Base-by-base conservation (phyloP, 2,797 vertebrate species). In the Tolypeutes matacus region DNA sequence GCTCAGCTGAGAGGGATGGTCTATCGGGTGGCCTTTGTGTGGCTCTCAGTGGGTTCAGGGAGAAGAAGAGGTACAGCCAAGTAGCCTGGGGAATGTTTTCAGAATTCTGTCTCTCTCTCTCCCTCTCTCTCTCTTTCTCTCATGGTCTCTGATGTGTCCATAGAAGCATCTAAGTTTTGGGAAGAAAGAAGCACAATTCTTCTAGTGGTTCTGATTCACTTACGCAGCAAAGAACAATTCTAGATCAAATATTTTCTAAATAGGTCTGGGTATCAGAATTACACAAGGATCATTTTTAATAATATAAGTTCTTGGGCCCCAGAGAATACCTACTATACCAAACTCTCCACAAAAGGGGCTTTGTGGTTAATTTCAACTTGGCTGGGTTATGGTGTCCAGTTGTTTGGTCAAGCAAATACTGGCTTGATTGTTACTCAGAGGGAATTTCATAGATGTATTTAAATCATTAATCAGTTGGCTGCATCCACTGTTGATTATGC, bases 231-330 rank as follows among this genome's bases (percentile, higher is more conserved):
- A 92, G 15, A 95, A 65, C 6, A 89, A 78, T 15, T 91, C 10
- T 89, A 78, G 31, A 64, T 91, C 62, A 93, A 82, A 93, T 73
- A 51, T 13, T 78, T 78, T 58, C 18, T 75, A 86, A 64, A 78
- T 56, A 17, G 73, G 31, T 65, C 83, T 42, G 1, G 1, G 46
- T 69, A 51, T 86, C 36, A 93, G 27, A n/a, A 82, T 91, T 89
- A 51, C n/a, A 18, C 36, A 53, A 20, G 27, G 20, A 91, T 15
- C 2, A 62, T 81, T 89, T 91, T 77, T 34, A 88, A 58, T 76
- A 76, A 36, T 15, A 27, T 31, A 58, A 70, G 10, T 87, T 85
- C 29, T 82, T 73, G 23, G 42, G 1, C 23, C 56, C 34, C 58
- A 34, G 8, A 82, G 11, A 94, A 91, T 78, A 67, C 12, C 39